Conservation (phyloP, 2,113 vertebrate species). For the Gulo gulo region DNA sequence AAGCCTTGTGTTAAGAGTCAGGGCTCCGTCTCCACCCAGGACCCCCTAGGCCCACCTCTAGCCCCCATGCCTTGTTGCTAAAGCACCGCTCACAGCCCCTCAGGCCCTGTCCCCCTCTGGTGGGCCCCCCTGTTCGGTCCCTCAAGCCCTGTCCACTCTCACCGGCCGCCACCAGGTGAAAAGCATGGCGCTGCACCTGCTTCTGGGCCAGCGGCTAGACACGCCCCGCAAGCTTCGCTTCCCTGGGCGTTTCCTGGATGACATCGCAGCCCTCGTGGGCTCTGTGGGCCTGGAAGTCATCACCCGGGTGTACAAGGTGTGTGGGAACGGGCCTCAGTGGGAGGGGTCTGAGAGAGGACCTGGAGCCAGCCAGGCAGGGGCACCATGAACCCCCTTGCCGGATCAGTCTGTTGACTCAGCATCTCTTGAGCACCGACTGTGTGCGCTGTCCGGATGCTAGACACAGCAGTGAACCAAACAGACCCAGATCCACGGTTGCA, state of each 20-base stretch:
- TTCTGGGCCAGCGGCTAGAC: slow-evolving; percentile 86
- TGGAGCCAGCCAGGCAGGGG: neutral
- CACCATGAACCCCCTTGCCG: neutral
- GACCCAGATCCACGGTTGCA: neutral
- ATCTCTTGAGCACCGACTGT: neutral
- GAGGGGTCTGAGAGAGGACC: neutral
- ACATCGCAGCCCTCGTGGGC: slow-evolving; percentile 88
- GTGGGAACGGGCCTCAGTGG: accelerated
- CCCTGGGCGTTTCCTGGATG: slow-evolving; percentile 91
- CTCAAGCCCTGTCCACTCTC: neutral
- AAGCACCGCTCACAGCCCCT: neutral
- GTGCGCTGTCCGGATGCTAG: neutral
- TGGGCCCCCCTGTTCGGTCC: no score
- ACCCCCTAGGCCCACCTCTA: neutral
- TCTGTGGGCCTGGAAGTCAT: slow-evolving; percentile 90
- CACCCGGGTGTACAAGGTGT: slow-evolving; percentile 91
- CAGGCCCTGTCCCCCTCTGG: neutral
- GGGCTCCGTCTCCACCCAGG: neutral
- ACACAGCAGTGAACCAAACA: neutral
- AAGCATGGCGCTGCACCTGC: slow-evolving; percentile 91
- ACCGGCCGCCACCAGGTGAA: slow-evolving; percentile 83
- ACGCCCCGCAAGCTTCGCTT: slow-evolving; percentile 88
- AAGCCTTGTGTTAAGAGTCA: neutral
- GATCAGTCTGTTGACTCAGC: neutral
- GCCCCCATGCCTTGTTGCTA: neutral